These are phyloP conservation scores for Yponomeuta sedellus DNA, from an alignment of 2,888 invertebrate genomes.

Conservation along the genomic window DNA sequence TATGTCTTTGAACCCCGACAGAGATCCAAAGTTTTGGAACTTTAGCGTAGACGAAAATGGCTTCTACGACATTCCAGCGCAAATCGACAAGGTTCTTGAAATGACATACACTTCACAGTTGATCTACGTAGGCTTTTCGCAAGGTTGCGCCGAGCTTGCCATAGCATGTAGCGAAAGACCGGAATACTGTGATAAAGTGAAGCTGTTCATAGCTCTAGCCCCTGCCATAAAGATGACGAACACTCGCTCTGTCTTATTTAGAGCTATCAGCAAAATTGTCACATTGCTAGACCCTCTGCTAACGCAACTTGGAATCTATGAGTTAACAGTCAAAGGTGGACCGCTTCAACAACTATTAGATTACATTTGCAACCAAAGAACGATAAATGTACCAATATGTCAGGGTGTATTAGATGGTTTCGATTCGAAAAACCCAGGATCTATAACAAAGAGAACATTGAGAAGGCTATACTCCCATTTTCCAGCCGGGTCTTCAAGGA, in stretches of 20 bases:
- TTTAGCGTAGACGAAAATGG: constrained; percentile 86
- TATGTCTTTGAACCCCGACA: constrained; percentile 32
- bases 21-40: constrained; percentile 63
- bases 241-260: constrained; percentile 29
- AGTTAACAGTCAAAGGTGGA: constrained; percentile 78
- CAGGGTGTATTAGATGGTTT: constrained; percentile 59
- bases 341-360: constrained; percentile 53
- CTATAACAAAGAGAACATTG: constrained; percentile 70
- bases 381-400: background rate
- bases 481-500: constrained; percentile 69
- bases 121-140: constrained; percentile 83
- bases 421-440: constrained; percentile 72
- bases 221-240: constrained; percentile 78
- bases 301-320: constrained; percentile 60
- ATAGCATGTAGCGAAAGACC: constrained; percentile 73
- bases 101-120: constrained; percentile 70
- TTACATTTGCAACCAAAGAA: background rate
- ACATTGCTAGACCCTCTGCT: background rate
- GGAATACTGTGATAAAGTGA: constrained; percentile 75
- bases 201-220: constrained; percentile 73
- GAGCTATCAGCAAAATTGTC: background rate
- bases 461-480: constrained; percentile 70
- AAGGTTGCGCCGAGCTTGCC: constrained; percentile 79
- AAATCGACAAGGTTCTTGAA: constrained; percentile 78
- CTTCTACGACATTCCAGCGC: constrained; percentile 80